Evolutionary conservation across 2,113 vertebrate species (phyloP).

Genomic region (Misgurnus mizolepis): DNA sequence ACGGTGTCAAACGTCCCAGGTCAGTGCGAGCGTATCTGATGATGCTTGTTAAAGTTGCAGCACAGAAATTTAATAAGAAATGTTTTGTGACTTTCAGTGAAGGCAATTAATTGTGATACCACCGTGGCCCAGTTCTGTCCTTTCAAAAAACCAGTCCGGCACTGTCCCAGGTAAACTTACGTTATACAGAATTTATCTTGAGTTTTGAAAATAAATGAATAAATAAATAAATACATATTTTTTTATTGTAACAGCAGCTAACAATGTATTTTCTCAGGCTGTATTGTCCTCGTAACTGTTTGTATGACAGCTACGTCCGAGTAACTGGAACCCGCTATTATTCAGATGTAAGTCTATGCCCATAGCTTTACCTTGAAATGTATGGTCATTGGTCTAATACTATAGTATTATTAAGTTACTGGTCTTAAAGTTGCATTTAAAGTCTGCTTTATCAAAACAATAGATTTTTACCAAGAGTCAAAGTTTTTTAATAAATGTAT

Average conservation of each 20-base stretch:
- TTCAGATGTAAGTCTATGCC: slow-evolving; percentile 85
- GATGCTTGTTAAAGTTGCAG: not conserved
- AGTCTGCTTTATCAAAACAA: not conserved
- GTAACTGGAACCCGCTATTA: slow-evolving; percentile 89
- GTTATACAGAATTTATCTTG: not conserved
- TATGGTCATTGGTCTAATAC: not conserved
- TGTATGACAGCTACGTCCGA: slow-evolving; percentile 79
- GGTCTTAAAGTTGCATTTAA: not conserved
- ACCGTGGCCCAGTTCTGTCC: slow-evolving; percentile 89
- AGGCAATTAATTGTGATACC: slow-evolving; percentile 90
- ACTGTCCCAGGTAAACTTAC: slow-evolving; percentile 87
- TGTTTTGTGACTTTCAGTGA: slow-evolving; percentile 74
- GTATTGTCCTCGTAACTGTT: slow-evolving; percentile 91
- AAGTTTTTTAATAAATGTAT: too few relatives aligned
- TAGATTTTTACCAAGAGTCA: not conserved
- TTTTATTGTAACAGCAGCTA: not conserved
- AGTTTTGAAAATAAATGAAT: not conserved
- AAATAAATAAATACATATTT: not conserved
- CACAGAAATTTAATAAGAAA: slow-evolving; percentile 9
- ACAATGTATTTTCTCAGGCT: slow-evolving; percentile 72
- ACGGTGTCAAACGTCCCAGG: slow-evolving; percentile 91
- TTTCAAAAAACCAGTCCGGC: slow-evolving; percentile 88
- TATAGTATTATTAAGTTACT: not conserved
- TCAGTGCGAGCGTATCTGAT: slow-evolving; percentile 63
- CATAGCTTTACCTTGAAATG: not conserved